phyloP scores from a whole-genome alignment of 2,888 invertebrate species.

The Metacarcinus magister region DNA sequence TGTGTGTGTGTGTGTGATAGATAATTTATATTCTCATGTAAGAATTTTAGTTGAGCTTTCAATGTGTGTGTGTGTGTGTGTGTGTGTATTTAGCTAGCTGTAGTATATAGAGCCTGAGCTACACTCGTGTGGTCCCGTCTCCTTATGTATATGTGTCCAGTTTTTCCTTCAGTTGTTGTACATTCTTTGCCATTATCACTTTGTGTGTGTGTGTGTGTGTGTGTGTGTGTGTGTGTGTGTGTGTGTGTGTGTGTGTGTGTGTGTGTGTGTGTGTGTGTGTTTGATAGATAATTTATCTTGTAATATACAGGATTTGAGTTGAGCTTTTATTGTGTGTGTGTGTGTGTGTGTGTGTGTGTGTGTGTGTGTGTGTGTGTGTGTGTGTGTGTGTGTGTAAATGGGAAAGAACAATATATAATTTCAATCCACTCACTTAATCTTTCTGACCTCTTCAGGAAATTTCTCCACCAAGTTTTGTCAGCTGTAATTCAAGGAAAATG shows the following conservation, averaged over 20 bases:
- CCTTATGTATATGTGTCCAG: no score
- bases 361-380: not conserved
- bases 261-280: conserved; percentile 22
- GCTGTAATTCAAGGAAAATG: conserved; percentile 69
- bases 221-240: conserved; percentile 36
- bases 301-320: no score
- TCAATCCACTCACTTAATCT: not conserved
- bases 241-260: conserved; percentile 27
- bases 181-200: no score
- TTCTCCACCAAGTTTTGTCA: conserved; percentile 81
- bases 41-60: not conserved
- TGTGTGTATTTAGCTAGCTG: no score
- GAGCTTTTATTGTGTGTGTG: no score
- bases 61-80: not conserved
- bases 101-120: no score
- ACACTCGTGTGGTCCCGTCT: no score
- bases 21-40: not conserved
- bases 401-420: not conserved
- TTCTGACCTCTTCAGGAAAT: conserved; percentile 72
- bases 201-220: not conserved
- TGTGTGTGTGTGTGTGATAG: not conserved
- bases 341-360: conserved; percentile 1
- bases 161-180: no score
- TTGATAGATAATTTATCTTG: not conserved
- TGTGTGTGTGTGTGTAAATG: not conserved